Conservation (phyloP, 2,113 vertebrate species). For the Nesoenas mayeri region DNA sequence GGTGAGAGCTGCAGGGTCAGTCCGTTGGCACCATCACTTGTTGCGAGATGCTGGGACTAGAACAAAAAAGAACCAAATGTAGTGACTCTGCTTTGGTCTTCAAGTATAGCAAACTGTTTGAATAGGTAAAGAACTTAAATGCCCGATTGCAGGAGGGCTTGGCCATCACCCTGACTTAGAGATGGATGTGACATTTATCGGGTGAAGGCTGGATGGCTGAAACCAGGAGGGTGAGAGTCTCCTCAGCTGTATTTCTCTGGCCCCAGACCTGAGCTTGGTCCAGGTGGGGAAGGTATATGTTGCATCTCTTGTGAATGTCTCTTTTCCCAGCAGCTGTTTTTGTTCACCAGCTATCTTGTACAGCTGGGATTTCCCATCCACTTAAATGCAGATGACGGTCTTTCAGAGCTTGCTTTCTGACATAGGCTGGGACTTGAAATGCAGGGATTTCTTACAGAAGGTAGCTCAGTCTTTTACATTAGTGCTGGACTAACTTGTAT, state of each 20-base stretch:
- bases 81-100: not conserved
- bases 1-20: not conserved
- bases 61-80: not conserved
- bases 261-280: not conserved
- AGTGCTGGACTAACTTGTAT: not conserved
- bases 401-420: not conserved
- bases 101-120: not conserved
- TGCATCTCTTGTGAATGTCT: not conserved
- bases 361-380: not conserved
- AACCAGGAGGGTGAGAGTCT: not conserved
- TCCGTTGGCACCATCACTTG: not conserved
- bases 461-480: not conserved
- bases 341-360: not conserved
- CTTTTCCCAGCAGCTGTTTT: not conserved
- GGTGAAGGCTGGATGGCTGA: not conserved
- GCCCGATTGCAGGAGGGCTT: not conserved
- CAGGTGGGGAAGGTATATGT: fast-evolving
- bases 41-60: not conserved
- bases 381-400: not conserved
- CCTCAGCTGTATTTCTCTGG: not conserved
- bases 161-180: not conserved
- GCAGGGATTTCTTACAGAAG: not conserved
- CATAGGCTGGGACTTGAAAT: not conserved
- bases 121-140: not conserved
- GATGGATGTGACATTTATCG: fast-evolving